These are phyloP conservation scores for Bedellia somnulentella DNA, from an alignment of 2,888 invertebrate species.

Conservation along the genomic window DNA sequence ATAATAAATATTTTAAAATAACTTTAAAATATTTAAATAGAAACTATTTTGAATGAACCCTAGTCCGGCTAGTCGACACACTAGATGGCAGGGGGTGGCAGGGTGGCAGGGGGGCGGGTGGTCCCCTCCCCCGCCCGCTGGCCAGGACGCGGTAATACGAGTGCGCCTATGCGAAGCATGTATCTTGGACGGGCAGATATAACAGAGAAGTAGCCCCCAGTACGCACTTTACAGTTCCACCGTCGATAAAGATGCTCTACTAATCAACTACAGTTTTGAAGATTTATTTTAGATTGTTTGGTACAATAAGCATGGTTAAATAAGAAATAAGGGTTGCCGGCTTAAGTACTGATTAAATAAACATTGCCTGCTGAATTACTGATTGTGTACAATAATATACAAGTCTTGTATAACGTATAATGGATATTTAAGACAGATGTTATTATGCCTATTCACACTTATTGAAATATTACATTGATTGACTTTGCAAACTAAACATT, in stretches of 20 bases:
- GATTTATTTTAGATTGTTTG: too few species aligned
- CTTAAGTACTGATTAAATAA: too few species aligned
- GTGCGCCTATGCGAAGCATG: constrained; percentile 61
- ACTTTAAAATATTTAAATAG: constrained; percentile 47
- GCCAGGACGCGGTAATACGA: constrained; percentile 57
- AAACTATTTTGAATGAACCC: constrained; percentile 57
- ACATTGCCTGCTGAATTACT: too few species aligned
- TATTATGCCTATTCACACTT: too few species aligned
- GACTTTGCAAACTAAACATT: too few species aligned
- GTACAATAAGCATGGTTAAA: too few species aligned
- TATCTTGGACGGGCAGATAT: constrained; percentile 62
- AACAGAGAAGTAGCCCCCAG: constrained; percentile 60
- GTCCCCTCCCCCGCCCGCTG: constrained; percentile 19
- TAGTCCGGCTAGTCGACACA: constrained; percentile 50
- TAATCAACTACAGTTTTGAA: too few species aligned
- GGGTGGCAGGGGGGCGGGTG: constrained; percentile 10
- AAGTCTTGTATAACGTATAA: too few species aligned
- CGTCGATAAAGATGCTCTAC: constrained; percentile 24
- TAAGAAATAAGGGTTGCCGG: too few species aligned
- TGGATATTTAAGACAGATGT: too few species aligned
- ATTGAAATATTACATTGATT: too few species aligned
- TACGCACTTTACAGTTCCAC: constrained; percentile 37
- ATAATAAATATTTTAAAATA: constrained; percentile 8
- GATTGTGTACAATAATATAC: too few species aligned
- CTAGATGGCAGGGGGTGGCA: constrained; percentile 29